Conservation (phyloP, 2,797 vertebrate species). For the Astyanax mexicanus region DNA sequence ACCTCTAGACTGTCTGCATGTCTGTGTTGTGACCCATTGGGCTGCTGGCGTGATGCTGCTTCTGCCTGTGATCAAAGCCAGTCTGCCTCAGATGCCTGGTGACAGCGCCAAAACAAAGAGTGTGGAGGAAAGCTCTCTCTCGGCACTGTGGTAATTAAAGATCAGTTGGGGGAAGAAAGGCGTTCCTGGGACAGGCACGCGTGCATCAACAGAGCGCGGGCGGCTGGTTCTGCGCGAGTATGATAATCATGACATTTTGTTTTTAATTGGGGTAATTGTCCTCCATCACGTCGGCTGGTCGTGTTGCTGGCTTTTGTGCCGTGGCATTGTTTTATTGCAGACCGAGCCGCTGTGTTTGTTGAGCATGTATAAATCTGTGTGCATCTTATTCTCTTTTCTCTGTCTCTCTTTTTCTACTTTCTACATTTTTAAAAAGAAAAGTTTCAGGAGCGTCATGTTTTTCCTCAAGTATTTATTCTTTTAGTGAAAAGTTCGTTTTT, state of each 20-base stretch:
- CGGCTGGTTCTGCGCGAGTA: conserved; percentile 33
- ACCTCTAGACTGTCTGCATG: conserved; percentile 28
- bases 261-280: conserved; percentile 56
- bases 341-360: conserved; percentile 12
- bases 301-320: conserved; percentile 19
- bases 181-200: conserved; percentile 33
- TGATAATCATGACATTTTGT: conserved; percentile 59
- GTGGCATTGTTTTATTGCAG: conserved; percentile 1
- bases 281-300: conserved; percentile 45
- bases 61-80: conserved; percentile 35
- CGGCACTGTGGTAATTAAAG: conserved; percentile 40
- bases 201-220: conserved; percentile 21
- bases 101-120: conserved; percentile 37
- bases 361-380: neutral
- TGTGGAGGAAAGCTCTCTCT: neutral
- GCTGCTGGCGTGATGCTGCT: neutral
- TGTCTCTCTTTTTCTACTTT: neutral
- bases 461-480: too few species aligned
- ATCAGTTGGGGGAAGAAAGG: conserved; percentile 33
- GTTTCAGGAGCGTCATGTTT: neutral
- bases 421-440: neutral
- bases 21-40: neutral
- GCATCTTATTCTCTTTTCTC: neutral
- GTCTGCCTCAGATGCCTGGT: conserved; percentile 38
- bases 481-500: too few species aligned